Evolutionary conservation across 2,888 invertebrate species (phyloP).

Genomic region (Lingula anatina): DNA sequence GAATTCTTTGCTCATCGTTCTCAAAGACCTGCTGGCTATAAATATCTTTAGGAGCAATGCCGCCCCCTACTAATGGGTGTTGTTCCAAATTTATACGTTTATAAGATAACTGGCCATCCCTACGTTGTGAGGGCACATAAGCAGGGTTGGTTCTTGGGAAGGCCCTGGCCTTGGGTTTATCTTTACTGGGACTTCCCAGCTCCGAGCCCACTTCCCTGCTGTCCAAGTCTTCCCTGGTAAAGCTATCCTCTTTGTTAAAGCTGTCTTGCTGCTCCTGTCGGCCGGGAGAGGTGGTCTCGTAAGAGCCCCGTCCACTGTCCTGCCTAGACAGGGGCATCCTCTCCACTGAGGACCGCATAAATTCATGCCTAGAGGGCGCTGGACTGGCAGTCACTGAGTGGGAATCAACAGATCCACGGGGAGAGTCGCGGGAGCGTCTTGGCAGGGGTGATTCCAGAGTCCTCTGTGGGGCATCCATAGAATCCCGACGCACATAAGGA

Average conservation of each 20-base stretch:
- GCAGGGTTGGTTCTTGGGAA: constrained; percentile 51
- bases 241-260: background rate
- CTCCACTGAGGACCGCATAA: background rate
- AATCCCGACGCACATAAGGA: background rate
- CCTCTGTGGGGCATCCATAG: constrained; percentile 17
- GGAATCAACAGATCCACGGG: background rate
- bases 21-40: background rate
- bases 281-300: too few species aligned
- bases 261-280: background rate
- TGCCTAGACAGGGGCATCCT: background rate
- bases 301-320: too few species aligned
- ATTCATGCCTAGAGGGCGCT: background rate
- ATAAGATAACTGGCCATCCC: constrained; percentile 25
- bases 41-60: background rate
- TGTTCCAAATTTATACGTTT: constrained; percentile 32
- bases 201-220: background rate
- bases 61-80: constrained; percentile 15
- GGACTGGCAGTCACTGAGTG: background rate
- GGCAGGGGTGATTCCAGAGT: constrained; percentile 8
- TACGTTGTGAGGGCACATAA: constrained; percentile 40
- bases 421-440: background rate
- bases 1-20: too few species aligned
- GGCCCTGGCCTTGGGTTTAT: constrained; percentile 39
- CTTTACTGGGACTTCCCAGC: background rate
- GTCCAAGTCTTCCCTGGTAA: constrained; percentile 4